Base-by-base conservation (phyloP, 2,797 vertebrate genomes). In the Echiichthys vipera region DNA sequence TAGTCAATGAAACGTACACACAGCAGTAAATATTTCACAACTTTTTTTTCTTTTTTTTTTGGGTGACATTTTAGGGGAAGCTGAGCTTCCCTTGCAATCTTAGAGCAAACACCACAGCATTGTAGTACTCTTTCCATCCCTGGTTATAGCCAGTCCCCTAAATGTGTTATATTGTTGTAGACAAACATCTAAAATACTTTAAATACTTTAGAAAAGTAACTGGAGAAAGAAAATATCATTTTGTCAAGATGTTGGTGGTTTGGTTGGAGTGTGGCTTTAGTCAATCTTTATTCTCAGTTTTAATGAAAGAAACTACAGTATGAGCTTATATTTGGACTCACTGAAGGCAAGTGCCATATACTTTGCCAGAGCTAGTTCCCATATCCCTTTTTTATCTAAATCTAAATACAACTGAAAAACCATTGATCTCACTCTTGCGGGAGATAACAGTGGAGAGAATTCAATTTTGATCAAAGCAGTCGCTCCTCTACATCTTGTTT, bases 391-490 rank as follows among this genome's bases (percentile, higher is more conserved):
- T 66, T 67, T 8, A 46, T 64, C 51, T n/a, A 14, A 45, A 57
- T 39, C 32, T 58, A 15, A 51, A 57, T 39, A 36, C 5, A 49
- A 57, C 2, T 22, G 5, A 11, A 46, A 13, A 39, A 43, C 10
- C 18, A 22, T 27, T 75, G 53, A 71, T 67, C 24, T 55, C 32
- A 46, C 30, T 40, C 5, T 10, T 64, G 24, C 15, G 22, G n/a
- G 15, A 51, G 39, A 63, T 34, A n/a, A 36, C 20, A 34, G 49
- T 40, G 34, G 34, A 45, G 18, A 59, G 22, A 59, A 37, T 49
- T 12, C 25, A 64, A 25, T 5, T 25, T 6, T 30, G 65, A 65
- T 67, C 40, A 63, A 37, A 74, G 66, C 47, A 56, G 39, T 15
- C 27, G 15, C 32, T 29, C 40, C n/a, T 49, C 39, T 40, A 20